Conservation (phyloP, 1,140 invertebrate genomes). For the Drosophila repleta region DNA sequence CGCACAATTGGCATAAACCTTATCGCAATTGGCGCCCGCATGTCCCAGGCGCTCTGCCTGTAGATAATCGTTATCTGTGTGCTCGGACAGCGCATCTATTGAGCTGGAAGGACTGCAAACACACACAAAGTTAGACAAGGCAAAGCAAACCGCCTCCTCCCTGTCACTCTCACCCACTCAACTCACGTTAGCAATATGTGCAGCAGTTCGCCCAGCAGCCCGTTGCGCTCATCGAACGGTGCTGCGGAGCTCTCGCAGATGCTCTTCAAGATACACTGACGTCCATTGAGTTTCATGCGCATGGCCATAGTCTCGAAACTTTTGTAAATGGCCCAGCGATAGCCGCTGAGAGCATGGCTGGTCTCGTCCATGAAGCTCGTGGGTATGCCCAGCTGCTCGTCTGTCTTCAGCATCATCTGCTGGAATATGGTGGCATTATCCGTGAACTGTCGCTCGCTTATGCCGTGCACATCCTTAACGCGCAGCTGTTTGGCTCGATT, state of each 20-base stretch:
- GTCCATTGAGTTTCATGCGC: slow-evolving; percentile 87
- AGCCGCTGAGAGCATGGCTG: slow-evolving; percentile 28
- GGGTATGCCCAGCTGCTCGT: slow-evolving; percentile 45
- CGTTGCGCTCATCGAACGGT: slow-evolving; percentile 87
- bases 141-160: too few species aligned
- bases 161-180: background rate
- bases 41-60: slow-evolving; percentile 87
- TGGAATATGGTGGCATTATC: slow-evolving; percentile 61
- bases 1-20: slow-evolving; percentile 87
- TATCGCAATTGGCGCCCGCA: slow-evolving; percentile 85
- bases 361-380: slow-evolving; percentile 6
- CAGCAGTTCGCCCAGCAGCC: slow-evolving; percentile 88
- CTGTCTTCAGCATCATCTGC: slow-evolving; percentile 33
- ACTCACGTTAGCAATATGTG: slow-evolving; percentile 89
- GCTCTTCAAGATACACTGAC: slow-evolving; percentile 88
- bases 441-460: slow-evolving; percentile 13
- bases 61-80: slow-evolving; percentile 88
- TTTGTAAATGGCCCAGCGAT: slow-evolving; percentile 70
- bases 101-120: slow-evolving; percentile 87
- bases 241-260: slow-evolving; percentile 90
- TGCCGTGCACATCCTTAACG: slow-evolving; percentile 46
- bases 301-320: slow-evolving; percentile 52
- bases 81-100: slow-evolving; percentile 85
- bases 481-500: slow-evolving; percentile 51
- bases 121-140: background rate